Percentiles rank a stretch among this genome's conserved stretches.
phyloP scores from a whole-genome alignment of 2,888 invertebrate species.

The Atrina japonica region DNA sequence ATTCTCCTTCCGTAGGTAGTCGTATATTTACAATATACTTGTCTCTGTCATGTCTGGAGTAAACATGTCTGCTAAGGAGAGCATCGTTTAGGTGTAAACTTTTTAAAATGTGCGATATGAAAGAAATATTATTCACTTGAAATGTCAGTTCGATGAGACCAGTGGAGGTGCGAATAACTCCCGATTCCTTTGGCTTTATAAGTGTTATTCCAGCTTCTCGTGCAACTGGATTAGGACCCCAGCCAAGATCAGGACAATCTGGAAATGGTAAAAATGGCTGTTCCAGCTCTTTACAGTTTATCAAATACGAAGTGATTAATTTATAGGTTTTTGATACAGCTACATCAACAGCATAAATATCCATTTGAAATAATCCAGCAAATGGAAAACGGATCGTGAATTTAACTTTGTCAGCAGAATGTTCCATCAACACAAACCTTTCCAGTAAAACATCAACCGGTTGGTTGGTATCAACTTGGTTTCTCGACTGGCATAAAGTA shows the following conservation, averaged over 20 bases:
- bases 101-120: conserved; percentile 70
- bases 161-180: conserved; percentile 67
- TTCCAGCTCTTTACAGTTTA: conserved; percentile 67
- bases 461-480: conserved; percentile 40
- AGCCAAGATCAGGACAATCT: conserved; percentile 76
- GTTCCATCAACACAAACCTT: conserved; percentile 74
- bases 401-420: conserved; percentile 61
- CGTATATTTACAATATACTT: conserved; percentile 71
- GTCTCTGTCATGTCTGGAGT: conserved; percentile 66
- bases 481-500: conserved; percentile 65
- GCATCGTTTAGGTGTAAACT: conserved; percentile 71
- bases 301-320: conserved; percentile 74
- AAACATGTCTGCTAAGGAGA: conserved; percentile 69
- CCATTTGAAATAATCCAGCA: conserved; percentile 74
- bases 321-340: conserved; percentile 70
- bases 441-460: conserved; percentile 66
- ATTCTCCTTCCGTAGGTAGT: conserved; percentile 72
- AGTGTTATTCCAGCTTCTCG: conserved; percentile 69
- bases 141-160: conserved; percentile 73
- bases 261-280: conserved; percentile 71
- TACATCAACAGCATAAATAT: conserved; percentile 74
- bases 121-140: conserved; percentile 58
- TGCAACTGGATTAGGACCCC: conserved; percentile 74
- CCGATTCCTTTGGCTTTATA: conserved; percentile 29
- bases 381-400: conserved; percentile 70